A percentile compares a stretch with the other conserved stretches of the same genome.
These are phyloP conservation scores for Enteromius argenteus DNA, from an alignment of 2,797 vertebrate genomes.

Conservation along the genomic window DNA sequence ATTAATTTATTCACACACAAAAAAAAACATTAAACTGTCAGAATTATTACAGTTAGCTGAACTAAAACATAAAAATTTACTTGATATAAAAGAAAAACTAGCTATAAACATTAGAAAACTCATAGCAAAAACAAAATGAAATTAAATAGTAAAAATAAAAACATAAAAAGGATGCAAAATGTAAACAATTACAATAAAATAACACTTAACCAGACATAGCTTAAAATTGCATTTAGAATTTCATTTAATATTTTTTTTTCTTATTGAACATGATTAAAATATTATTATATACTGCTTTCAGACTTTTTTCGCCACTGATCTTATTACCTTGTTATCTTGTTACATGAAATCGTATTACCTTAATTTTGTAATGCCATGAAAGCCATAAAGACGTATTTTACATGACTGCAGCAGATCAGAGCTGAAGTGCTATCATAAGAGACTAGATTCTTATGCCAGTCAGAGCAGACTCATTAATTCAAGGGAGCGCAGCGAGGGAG, in stretches of 20 bases:
- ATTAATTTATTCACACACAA: not conserved
- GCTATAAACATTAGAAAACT: too few species aligned
- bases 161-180: not conserved
- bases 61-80: too few species aligned
- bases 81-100: too few species aligned
- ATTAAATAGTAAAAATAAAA: not conserved
- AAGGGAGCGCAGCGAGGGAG: not conserved
- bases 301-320: not conserved
- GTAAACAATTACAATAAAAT: too few species aligned
- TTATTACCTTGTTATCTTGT: not conserved
- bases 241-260: not conserved
- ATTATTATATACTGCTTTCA: not conserved
- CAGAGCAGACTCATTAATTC: slow-evolving; percentile 45
- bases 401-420: not conserved
- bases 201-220: too few species aligned
- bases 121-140: not conserved
- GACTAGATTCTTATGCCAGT: slow-evolving; percentile 34
- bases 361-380: not conserved
- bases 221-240: not conserved
- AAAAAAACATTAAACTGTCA: too few species aligned
- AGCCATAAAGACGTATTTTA: not conserved
- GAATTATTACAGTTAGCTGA: not conserved
- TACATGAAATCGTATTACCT: not conserved
- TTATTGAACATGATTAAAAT: not conserved
- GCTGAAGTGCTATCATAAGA: slow-evolving; percentile 10